phyloP scores from a whole-genome alignment of 30 jellyfish, hydroid and myxozoan genomes.

The Nemopilema nomurai region DNA sequence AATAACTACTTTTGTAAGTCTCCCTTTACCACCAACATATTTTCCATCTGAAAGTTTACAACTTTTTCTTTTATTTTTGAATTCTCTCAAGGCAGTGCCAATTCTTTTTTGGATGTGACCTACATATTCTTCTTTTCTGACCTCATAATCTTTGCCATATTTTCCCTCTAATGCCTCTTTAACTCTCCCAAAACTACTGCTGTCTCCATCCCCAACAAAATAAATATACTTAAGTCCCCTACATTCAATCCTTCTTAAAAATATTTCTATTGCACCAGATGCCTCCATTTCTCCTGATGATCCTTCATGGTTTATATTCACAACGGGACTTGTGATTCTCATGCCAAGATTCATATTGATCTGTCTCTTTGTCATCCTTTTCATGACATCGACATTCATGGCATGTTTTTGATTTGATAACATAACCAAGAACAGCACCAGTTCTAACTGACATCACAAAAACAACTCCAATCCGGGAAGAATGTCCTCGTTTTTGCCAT shows the following conservation, averaged over 20 bases:
- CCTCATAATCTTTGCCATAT: neutral
- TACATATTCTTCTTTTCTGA: conserved; percentile 31
- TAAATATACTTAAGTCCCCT: conserved; percentile 17
- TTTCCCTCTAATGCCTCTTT: conserved; percentile 15
- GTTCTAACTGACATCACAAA: conserved; percentile 19
- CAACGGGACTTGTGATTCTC: conserved; percentile 2
- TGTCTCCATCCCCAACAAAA: conserved; percentile 63
- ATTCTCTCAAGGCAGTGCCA: conserved; percentile 15
- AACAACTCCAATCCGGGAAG: conserved; percentile 33
- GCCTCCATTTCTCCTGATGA: conserved; percentile 56
- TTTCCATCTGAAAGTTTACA: conserved; percentile 34
- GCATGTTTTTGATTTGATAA: conserved; percentile 5
- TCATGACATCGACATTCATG: conserved; percentile 15
- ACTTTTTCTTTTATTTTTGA: neutral
- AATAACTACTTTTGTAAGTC: conserved; percentile 17
- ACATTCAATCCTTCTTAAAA: conserved; percentile 5
- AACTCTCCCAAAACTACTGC: conserved; percentile 26
- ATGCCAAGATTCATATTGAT: conserved; percentile 12
- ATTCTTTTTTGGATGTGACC: conserved; percentile 42
- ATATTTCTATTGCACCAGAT: conserved; percentile 33
- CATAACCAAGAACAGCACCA: conserved; percentile 40
- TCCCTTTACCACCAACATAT: conserved; percentile 45
- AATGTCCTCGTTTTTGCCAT: conserved; percentile 39
- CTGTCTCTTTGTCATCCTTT: neutral
- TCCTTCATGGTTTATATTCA: conserved; percentile 45